Evolutionary conservation across 1,140 invertebrate species (phyloP), one percentile per base, ranked within the genome.

Genomic region (Halyomorpha halys): DNA sequence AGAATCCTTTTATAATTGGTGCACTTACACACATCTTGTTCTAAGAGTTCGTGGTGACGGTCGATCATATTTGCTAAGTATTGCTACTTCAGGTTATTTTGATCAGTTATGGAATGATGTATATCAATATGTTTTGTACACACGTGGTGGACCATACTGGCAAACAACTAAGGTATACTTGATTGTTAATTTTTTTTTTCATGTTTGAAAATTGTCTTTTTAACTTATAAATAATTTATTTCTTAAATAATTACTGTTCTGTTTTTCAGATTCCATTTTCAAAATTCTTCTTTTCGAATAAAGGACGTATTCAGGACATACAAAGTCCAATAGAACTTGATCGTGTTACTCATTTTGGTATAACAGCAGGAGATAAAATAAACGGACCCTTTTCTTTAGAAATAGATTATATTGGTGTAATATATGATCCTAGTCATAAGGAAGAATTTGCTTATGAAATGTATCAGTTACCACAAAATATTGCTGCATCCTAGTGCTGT

Each of bases 141-240:
- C 95, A 0, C 82, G 91, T 76, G 95, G 95, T 53, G 95, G 95
- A 0, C 95, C 95, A 11, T 96, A 97, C 73, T 98, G 95, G 95
- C 94, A 98, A 78, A 76, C 85, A 64, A 81, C 86, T 1, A 90
- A 86, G 79, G 89, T 91, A 79, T 70, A 68, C 11, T 39, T 39
- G 6, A 11, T 39, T 39, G 6, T 39, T 39, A 13, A 39, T 11
- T 1, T 39, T 13, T 39, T 13, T 1, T 39, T 11, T 39, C 11
- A 39, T 39, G 34, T 3, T 30, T 3, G 14, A n/a, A n/a, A n/a
- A n/a, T n/a, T n/a, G n/a, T n/a, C n/a, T n/a, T n/a, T n/a, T n/a
- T n/a, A n/a, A 3, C 18, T 47, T 18, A 45, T 30, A 30, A 44
- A 19, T 60, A 18, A 44, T 60, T 3, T 60, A 18, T 2, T 60